A percentile compares a stretch with the other conserved stretches of the same genome.
These are phyloP conservation scores for Mesembrinibis cayennensis DNA, from an alignment of 2,113 vertebrate genomes.

Conservation along the genomic window DNA sequence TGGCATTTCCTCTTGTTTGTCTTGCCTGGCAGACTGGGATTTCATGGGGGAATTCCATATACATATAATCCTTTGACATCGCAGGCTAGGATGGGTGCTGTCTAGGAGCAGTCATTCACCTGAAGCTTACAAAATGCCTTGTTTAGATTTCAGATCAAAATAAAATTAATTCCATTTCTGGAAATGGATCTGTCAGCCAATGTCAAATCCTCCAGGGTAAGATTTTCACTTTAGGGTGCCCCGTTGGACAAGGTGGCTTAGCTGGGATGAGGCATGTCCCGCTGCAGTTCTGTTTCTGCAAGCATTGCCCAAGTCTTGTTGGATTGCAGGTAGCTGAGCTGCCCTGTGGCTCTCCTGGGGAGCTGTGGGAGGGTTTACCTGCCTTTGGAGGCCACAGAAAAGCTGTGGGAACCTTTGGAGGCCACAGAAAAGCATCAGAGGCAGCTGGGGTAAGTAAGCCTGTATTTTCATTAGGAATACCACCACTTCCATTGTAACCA, in stretches of 20 bases:
- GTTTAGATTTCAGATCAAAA: constrained; percentile 3
- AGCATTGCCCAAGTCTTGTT: background rate
- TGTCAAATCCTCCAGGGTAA: background rate
- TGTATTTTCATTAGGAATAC: background rate
- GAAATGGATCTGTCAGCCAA: background rate
- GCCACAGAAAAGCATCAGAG: background rate
- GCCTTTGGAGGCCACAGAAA: background rate
- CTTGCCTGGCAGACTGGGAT: background rate
- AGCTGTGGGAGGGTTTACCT: background rate
- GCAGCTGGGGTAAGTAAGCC: background rate
- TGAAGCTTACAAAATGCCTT: background rate
- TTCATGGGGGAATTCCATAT: background rate
- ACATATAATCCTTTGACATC: background rate
- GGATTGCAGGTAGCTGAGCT: background rate
- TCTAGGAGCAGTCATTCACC: background rate
- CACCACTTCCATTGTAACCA: background rate
- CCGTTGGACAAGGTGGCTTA: background rate
- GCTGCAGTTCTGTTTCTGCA: background rate
- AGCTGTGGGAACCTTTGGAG: background rate
- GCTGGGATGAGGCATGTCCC: background rate
- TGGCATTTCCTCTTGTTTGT: background rate
- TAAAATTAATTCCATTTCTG: background rate
- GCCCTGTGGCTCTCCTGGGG: background rate
- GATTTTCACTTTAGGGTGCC: background rate
- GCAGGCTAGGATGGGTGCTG: background rate